Evolutionary conservation across 30 jellyfish, hydroid and myxozoan genomes (phyloP).

Genomic region (Phacellophora camtschatica): DNA sequence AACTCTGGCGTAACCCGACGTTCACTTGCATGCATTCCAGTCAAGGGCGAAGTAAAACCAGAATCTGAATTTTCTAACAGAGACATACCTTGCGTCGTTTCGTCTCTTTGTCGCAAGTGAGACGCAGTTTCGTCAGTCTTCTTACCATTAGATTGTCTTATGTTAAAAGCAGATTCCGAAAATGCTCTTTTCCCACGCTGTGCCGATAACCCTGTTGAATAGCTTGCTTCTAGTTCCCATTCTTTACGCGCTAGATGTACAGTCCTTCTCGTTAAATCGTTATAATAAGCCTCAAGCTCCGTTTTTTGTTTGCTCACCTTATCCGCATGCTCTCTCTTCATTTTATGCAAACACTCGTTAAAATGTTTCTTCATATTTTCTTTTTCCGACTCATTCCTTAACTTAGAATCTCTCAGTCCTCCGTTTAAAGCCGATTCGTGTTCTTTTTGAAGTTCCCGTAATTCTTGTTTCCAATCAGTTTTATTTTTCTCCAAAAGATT

Average conservation of each 20-base stretch:
- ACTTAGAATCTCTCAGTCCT: not conserved
- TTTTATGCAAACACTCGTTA: constrained; percentile 37
- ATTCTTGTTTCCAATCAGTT: constrained; percentile 52
- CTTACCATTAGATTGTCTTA: not conserved
- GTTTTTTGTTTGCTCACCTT: constrained; percentile 42
- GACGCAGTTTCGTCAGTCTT: not conserved
- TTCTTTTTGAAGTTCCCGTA: constrained; percentile 46
- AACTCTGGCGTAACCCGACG: not conserved
- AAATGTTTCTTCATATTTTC: constrained; percentile 9
- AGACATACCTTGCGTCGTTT: not conserved
- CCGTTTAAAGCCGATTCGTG: constrained; percentile 38
- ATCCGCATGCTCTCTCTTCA: constrained; percentile 29
- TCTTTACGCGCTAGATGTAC: constrained; percentile 57
- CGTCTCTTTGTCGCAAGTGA: not conserved
- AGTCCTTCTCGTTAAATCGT: constrained; percentile 39
- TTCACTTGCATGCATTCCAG: not conserved
- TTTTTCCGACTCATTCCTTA: not conserved
- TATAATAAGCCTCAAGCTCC: constrained; percentile 40
- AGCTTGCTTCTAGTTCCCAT: constrained; percentile 44
- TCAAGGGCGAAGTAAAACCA: constrained; percentile 60
- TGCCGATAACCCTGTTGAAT: not conserved
- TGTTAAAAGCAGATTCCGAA: not conserved
- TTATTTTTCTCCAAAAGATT: constrained; percentile 23
- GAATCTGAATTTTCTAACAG: constrained; percentile 41
- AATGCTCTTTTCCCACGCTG: not conserved